Evolutionary conservation across 2,113 vertebrate species (phyloP).

Genomic region (Indri indri): DNA sequence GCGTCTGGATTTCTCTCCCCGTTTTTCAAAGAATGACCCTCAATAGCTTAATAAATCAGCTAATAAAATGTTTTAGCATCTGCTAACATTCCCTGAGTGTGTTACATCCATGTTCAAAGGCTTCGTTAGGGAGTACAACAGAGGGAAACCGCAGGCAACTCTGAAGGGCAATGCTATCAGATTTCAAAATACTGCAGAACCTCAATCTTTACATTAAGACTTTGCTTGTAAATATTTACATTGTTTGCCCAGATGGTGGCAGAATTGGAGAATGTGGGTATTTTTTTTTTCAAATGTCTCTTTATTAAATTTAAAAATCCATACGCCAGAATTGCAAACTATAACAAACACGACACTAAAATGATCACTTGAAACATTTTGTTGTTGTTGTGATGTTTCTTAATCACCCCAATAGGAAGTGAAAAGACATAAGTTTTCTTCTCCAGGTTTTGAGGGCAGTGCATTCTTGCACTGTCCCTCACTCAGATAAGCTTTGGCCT

Average conservation of each 20-base stretch:
- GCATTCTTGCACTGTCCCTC: neutral
- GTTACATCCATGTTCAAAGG: slow-evolving; percentile 35
- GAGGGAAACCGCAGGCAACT: neutral
- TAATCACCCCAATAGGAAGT: neutral
- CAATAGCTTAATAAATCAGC: slow-evolving; percentile 71
- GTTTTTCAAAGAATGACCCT: slow-evolving; percentile 66
- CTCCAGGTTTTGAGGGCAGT: neutral
- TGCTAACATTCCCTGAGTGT: slow-evolving; percentile 56
- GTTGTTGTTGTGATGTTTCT: neutral
- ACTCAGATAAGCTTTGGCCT: neutral
- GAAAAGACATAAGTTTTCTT: neutral
- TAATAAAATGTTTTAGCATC: slow-evolving; percentile 71
- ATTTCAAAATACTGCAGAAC: slow-evolving; percentile 48
- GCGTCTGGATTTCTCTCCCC: slow-evolving; percentile 64
- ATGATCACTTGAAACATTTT: neutral
- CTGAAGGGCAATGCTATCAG: neutral
- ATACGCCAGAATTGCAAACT: neutral
- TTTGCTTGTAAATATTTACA: slow-evolving; percentile 60
- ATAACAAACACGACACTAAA: neutral
- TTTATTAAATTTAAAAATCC: slow-evolving; percentile 3
- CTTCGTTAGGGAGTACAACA: neutral
- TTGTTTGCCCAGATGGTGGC: slow-evolving; percentile 27
- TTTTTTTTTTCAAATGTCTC: neutral
- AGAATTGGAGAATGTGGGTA: slow-evolving; percentile 10
- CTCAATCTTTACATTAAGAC: slow-evolving; percentile 14